Base-by-base conservation (phyloP, 2,888 invertebrate genomes). In the Oegoconia quadripuncta region DNA sequence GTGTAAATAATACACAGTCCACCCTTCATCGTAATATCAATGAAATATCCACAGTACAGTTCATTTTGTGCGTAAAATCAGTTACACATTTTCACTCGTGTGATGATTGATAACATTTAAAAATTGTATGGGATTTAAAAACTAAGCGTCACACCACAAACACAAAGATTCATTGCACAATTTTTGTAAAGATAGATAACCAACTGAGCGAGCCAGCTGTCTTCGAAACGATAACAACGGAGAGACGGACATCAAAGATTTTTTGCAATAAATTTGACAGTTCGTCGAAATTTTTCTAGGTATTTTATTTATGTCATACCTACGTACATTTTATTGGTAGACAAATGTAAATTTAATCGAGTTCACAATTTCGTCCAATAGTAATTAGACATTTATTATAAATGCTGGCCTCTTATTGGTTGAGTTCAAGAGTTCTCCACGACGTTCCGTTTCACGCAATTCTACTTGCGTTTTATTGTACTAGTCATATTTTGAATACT, bases 11-110 rank as follows among this genome's bases (percentile, higher is more conserved):
- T 71, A 70, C 84, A 84, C 65, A 90, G 74, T 63, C 88, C 88
- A 74, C 89, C 84, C 89, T 89, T 91, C 91, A 91, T 91, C 82
- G 81, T 89, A 86, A 69, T 72, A 79, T 77, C 58, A 82, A 48
- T 75, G 72, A 77, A 66, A 79, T 74, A 79, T 81, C 74, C 70
- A 79, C 77, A 75, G 69, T 80, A 75, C 66, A 74, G 83, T 81
- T 57, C 87, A 87, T 87, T 87, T 83, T 83, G 81, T 76, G 75
- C 69, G 74, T 64, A 74, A 76, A 73, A 67, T 70, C 74, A 35
- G 32, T 15, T 28, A 69, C 64, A 75, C 78, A 77, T 78, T 55
- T 64, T 70, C 64, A 72, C 68, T 66, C 42, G 42, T 45, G 50
- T 47, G 48, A 40, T 37, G 40, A 59, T 50, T 49, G 43, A 44